Conservation (phyloP, 2,113 vertebrate species). For the Ramphastos sulfuratus region DNA sequence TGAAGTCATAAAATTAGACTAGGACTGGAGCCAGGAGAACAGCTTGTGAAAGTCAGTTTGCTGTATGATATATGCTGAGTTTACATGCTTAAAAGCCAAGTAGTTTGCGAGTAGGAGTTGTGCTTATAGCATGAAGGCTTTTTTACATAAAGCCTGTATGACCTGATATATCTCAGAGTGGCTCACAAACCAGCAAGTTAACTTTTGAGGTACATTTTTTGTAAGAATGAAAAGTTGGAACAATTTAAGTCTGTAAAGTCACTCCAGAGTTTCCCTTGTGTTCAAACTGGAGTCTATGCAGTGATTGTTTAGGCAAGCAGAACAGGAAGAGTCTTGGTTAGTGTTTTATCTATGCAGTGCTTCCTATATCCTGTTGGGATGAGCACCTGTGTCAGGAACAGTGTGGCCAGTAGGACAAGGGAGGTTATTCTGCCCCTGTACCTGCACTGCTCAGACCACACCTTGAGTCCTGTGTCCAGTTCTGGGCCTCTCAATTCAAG, state of each 20-base stretch:
- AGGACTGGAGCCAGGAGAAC: not conserved
- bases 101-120: not conserved
- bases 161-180: not conserved
- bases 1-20: slow-evolving; percentile 20
- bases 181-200: not conserved
- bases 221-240: slow-evolving; percentile 14
- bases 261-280: not conserved
- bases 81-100: slow-evolving; percentile 1
- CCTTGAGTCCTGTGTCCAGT: too few species aligned
- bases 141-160: not conserved
- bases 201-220: not conserved
- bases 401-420: too few species aligned
- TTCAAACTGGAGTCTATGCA: not conserved
- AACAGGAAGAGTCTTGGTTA: not conserved
- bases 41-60: not conserved
- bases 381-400: too few species aligned
- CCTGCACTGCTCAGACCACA: too few species aligned
- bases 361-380: not conserved
- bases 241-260: slow-evolving; percentile 1
- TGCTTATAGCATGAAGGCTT: not conserved
- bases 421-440: too few species aligned
- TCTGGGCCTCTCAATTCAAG: too few species aligned
- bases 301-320: not conserved
- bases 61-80: not conserved
- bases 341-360: not conserved